Conservation (phyloP, 2,113 vertebrate genomes). For the Thomomys bottae region DNA sequence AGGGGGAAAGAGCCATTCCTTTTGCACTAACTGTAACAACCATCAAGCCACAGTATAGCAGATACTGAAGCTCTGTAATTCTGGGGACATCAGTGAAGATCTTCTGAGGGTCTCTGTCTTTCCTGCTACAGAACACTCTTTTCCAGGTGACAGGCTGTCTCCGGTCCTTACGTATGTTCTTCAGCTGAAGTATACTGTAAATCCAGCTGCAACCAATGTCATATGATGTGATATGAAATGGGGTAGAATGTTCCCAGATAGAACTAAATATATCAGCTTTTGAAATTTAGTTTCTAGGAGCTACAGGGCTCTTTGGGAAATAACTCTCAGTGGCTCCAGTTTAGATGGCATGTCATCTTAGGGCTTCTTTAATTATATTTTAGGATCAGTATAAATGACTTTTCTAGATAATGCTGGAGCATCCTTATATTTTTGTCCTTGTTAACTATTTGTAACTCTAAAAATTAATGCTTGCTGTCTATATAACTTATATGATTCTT, state of each 20-base stretch:
- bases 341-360: not conserved
- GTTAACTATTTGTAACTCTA: not conserved
- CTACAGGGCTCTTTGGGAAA: too few species aligned
- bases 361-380: too few species aligned
- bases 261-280: not conserved
- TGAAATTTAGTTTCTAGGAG: not conserved
- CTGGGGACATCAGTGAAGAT: too few species aligned
- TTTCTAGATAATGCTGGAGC: not conserved
- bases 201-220: not conserved
- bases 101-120: not conserved
- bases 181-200: too few species aligned
- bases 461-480: not conserved
- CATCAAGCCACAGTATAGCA: not conserved
- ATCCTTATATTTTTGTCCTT: not conserved
- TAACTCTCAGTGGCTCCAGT: not conserved
- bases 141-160: accelerated
- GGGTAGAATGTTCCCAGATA: not conserved
- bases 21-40: not conserved
- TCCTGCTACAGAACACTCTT: not conserved
- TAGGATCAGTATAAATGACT: not conserved
- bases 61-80: too few species aligned
- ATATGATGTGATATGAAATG: not conserved
- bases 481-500: not conserved
- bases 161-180: not conserved
- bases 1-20: too few species aligned